A percentile compares a stretch with the other conserved stretches of the same genome.
Conservation (phyloP, 64 coral and sea anemone genomes). For the Acropora tenuis region DNA sequence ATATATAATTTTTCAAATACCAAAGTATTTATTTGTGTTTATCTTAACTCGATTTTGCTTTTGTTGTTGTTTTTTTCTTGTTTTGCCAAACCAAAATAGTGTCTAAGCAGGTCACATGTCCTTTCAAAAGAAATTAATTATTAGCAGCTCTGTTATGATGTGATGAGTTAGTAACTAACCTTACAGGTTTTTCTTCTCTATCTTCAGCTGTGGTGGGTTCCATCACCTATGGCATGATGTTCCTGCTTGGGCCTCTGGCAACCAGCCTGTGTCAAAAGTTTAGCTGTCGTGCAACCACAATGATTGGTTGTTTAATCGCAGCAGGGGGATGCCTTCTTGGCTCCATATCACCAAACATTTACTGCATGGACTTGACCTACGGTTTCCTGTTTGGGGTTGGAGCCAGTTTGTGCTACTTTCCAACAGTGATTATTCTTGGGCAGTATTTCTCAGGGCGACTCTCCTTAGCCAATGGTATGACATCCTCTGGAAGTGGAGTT, state of each 20-base stretch:
- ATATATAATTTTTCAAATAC: no score
- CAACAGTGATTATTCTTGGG: constrained; percentile 83
- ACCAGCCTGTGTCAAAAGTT: constrained; percentile 91
- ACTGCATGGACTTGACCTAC: constrained; percentile 92
- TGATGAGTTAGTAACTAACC: neutral
- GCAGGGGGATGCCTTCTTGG: constrained; percentile 72
- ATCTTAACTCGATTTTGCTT: no score
- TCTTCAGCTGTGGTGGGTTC: constrained; percentile 91
- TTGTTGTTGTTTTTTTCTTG: no score
- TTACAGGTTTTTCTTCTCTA: neutral
- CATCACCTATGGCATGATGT: constrained; percentile 98
- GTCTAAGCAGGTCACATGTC: no score
- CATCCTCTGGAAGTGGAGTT: constrained; percentile 94
- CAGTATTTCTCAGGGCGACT: constrained; percentile 91
- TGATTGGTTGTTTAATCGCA: constrained; percentile 86
- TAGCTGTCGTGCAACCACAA: constrained; percentile 79
- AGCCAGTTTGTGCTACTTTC: constrained; percentile 98
- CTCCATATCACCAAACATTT: constrained; percentile 81
- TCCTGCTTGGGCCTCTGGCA: constrained; percentile 86
- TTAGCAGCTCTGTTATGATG: no score
- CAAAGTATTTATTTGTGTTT: no score
- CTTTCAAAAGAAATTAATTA: no score
- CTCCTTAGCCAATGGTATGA: constrained; percentile 97
- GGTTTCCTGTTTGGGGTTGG: constrained; percentile 92
- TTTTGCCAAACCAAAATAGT: no score